Evolutionary conservation across 2,888 invertebrate species (phyloP), one percentile per base, ranked within the genome.

Genomic region (Heliconius sara): DNA sequence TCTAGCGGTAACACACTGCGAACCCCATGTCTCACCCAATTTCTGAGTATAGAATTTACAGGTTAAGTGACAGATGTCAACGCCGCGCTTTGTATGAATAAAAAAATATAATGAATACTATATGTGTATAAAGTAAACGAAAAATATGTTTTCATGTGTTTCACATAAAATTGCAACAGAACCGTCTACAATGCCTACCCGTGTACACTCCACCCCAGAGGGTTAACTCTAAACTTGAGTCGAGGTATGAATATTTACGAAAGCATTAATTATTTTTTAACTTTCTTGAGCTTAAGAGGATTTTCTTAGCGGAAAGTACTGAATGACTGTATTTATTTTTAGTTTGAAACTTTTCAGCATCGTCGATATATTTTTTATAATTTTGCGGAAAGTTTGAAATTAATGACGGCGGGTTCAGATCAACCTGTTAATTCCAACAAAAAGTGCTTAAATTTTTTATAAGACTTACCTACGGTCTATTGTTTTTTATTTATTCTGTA

Each of bases 181-280:
- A 30, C 16, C 71, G 78, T 27, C 30, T 78, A 66, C 60, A 84
- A 84, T 78, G 78, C 2, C 5, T 2, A 0, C 13, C 84, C 82
- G 85, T 91, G 83, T 85, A 80, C 89, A 85, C 83, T 75, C 86
- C 84, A 72, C 83, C 79, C 73, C 79, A 89, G 90, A 80, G 92
- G 91, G 93, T 93, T 93, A 93, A 93, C 92, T 93, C 91, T 90
- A 91, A 94, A 94, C 93, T 93, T 90, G 89, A 84, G 89, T 91
- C 90, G 90, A 94, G 94, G 95, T 95, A 95, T 95, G 95, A 95
- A 95, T 95, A 95, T 95, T 95, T 95, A 95, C 95, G 95, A 94
- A 95, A 94, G 95, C 94, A 95, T 95, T 95, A 95, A 95, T 95
- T 95, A 95, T 95, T 95, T 95, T 95, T 95, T 95, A 95, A 95